Evolutionary conservation across 1,140 invertebrate genomes (phyloP).

Genomic region (Lethrus apterus): DNA sequence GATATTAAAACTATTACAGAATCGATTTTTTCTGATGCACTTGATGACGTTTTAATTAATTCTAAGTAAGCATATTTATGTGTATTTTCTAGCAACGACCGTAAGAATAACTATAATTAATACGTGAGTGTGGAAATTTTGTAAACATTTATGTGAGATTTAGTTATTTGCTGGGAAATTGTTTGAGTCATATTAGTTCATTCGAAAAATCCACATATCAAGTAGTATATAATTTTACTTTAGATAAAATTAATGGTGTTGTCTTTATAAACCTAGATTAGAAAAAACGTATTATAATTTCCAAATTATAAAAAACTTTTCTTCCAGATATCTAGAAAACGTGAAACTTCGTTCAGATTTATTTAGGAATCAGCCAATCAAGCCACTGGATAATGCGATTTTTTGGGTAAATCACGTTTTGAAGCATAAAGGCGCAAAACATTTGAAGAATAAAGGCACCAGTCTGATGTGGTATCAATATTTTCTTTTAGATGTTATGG

Average conservation of each 20-base stretch:
- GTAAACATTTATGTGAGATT: no score
- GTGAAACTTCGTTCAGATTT: slow-evolving; percentile 45
- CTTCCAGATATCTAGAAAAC: slow-evolving; percentile 25
- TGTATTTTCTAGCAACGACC: no score
- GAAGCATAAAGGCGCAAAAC: slow-evolving; percentile 45
- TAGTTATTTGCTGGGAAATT: no score
- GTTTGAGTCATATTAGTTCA: no score
- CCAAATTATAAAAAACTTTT: no score
- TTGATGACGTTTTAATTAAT: not conserved
- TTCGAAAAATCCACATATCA: no score
- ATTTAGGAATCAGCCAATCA: slow-evolving; percentile 37
- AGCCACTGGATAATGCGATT: slow-evolving; percentile 56
- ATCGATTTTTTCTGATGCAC: not conserved
- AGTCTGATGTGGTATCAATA: slow-evolving; percentile 52
- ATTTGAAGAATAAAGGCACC: slow-evolving; percentile 44
- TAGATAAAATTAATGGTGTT: no score
- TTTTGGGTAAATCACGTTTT: slow-evolving; percentile 65
- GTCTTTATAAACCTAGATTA: no score
- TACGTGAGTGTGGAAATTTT: no score
- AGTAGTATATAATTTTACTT: no score
- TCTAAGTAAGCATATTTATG: slow-evolving; percentile 8
- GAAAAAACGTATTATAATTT: no score
- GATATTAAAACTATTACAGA: not conserved
- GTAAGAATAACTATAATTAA: no score
- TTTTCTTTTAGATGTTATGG: slow-evolving; percentile 52